A percentile compares a stretch with the other conserved stretches of the same genome.
Evolutionary conservation across 2,797 vertebrate species (phyloP).

Genomic region (Betta splendens): DNA sequence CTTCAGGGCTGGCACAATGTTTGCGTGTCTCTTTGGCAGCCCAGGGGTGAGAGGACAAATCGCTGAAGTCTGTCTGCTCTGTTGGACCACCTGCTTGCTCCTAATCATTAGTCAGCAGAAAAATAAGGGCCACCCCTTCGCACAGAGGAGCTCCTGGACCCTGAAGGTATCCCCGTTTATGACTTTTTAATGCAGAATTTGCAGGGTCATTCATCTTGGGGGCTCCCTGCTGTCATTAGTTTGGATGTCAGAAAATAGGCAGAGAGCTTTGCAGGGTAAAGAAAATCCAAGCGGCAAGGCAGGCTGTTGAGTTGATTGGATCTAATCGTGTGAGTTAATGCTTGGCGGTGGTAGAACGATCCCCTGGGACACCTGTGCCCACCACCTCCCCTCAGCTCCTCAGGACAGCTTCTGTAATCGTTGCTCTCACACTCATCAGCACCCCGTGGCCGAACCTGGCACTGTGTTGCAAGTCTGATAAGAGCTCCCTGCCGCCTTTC

Average conservation of each 20-base stretch:
- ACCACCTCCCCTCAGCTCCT: conserved; percentile 30
- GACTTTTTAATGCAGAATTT: conserved; percentile 77
- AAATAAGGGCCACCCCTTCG: conserved; percentile 42
- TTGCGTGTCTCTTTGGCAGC: conserved; percentile 19
- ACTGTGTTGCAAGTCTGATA: conserved; percentile 57
- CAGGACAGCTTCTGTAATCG: conserved; percentile 54
- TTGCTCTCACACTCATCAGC: conserved; percentile 44
- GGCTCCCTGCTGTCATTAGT: conserved; percentile 50
- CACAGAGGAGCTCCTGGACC: conserved; percentile 51
- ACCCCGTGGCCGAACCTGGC: conserved; percentile 31
- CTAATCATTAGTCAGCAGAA: conserved; percentile 71
- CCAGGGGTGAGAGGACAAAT: conserved; percentile 44
- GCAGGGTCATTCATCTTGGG: conserved; percentile 71
- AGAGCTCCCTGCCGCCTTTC: conserved; percentile 48
- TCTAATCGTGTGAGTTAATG: conserved; percentile 42
- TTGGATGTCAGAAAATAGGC: conserved; percentile 46
- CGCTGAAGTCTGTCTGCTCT: conserved; percentile 41
- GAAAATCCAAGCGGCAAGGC: conserved; percentile 29
- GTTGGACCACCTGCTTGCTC: conserved; percentile 46
- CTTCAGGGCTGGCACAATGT: conserved; percentile 15
- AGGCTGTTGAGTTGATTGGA: conserved; percentile 21
- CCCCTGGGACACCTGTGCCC: conserved; percentile 42
- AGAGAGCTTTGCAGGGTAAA: conserved; percentile 29
- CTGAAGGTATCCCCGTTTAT: conserved; percentile 71
- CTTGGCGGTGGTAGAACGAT: conserved; percentile 35